Evolutionary conservation across 2,888 invertebrate genomes (phyloP), one percentile per base, ranked within the genome.

Genomic region (Lordiphosa fenestrarum): DNA sequence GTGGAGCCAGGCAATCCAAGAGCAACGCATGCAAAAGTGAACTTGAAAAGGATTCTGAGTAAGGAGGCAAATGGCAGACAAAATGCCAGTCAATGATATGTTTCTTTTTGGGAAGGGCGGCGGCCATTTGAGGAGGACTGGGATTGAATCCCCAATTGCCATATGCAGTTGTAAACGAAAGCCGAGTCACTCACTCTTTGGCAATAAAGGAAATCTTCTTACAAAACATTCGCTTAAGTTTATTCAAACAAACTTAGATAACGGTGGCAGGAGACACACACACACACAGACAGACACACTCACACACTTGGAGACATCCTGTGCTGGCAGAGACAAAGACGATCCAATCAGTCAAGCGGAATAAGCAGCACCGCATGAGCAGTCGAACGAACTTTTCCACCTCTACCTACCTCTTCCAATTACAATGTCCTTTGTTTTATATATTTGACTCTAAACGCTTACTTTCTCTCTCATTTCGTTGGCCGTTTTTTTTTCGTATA

Each of bases 221-320:
- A 84, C 78, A 85, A 80, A 80, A 83, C 84, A 84, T 81, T 84
- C 86, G 75, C 71, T 82, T 73, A 85, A 84, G 85, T 86, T 85
- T 86, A 85, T 83, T 85, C 84, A 78, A 85, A 84, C 81, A 75
- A 86, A 83, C 73, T 84, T 83, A 78, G 86, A 85, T 85, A 85
- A 83, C 72, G 15, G 39, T 33, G 9, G 46, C 23, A 9, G n/a
- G 23, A 15, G 19, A 25, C 30, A 52, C 19, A 19, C 19, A 19
- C 15, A 15, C 15, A 15, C 15, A 15, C 13, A 35, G 9, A 23
- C 12, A 40, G 25, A 44, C 12, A 35, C 12, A 30, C 33, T 46
- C 15, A 48, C 12, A 35, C 15, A 30, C 33, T 46, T 23, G 37
- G 33, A 44, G 53, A 37, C 41, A 50, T 55, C 52, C 62, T 40